Evolutionary conservation across 2,113 vertebrate genomes (phyloP).

Genomic region (Passer montanus): DNA sequence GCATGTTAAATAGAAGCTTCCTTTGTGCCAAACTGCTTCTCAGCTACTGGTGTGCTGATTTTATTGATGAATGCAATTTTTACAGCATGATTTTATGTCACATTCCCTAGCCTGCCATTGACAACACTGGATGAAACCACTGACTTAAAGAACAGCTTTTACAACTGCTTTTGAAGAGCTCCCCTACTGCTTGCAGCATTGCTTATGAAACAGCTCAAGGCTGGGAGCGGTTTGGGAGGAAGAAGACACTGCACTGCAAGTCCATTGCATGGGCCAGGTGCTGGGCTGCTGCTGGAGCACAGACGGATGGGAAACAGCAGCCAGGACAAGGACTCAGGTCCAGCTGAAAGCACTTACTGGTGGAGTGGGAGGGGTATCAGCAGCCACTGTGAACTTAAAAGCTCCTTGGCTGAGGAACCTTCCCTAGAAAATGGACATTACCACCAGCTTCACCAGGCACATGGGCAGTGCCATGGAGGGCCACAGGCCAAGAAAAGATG

Average conservation of each 20-base stretch:
- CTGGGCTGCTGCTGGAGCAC: neutral
- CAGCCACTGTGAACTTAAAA: neutral
- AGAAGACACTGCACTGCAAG: neutral
- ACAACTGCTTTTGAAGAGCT: neutral
- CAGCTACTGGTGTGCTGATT: neutral
- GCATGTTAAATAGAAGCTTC: neutral
- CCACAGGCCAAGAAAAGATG: neutral
- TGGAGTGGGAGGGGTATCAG: neutral
- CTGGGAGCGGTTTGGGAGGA: neutral
- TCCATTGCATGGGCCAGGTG: no score
- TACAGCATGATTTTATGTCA: neutral
- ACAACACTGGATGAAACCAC: rapidly evolving
- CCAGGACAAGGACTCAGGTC: neutral
- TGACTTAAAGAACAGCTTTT: neutral
- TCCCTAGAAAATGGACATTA: neutral
- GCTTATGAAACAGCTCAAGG: neutral
- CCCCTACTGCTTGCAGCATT: neutral
- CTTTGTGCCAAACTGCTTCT: neutral
- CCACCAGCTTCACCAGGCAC: neutral
- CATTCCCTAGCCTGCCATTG: neutral
- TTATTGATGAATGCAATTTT: neutral
- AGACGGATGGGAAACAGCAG: neutral
- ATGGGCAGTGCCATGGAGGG: neutral
- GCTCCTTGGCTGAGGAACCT: neutral
- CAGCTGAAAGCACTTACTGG: neutral